A percentile compares a stretch with the other conserved stretches of the same genome.
These are phyloP conservation scores for Automeris io DNA, from an alignment of 2,888 invertebrate species.

Conservation along the genomic window DNA sequence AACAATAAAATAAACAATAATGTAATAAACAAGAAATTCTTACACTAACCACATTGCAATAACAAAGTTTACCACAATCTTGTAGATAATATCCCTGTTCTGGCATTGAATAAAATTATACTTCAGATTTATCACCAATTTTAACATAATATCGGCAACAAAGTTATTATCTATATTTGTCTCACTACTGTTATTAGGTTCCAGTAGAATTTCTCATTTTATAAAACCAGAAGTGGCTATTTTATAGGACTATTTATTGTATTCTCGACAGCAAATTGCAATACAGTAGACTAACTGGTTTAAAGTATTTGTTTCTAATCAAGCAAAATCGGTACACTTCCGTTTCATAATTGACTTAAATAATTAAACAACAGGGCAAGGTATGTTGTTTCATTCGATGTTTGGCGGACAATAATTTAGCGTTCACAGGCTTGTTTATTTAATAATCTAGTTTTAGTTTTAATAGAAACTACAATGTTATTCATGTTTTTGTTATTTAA, in stretches of 20 bases:
- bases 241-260: conserved; percentile 29
- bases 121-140: background rate
- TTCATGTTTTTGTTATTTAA: too few species aligned
- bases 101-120: background rate
- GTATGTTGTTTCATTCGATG: conserved; percentile 24
- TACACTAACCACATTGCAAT: too few species aligned
- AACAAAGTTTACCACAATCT: too few species aligned
- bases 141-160: conserved; percentile 4
- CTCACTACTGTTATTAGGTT: conserved; percentile 15
- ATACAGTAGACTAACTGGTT: conserved; percentile 33
- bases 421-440: conserved; percentile 17
- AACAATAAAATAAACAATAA: too few species aligned
- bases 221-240: conserved; percentile 14
- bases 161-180: conserved; percentile 6
- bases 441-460: conserved; percentile 14
- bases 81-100: background rate
- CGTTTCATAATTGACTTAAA: conserved; percentile 22
- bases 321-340: conserved; percentile 25
- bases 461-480: background rate
- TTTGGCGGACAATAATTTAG: conserved; percentile 24
- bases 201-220: conserved; percentile 13
- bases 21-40: too few species aligned
- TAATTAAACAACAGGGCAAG: conserved; percentile 22
- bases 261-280: conserved; percentile 25
- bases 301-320: conserved; percentile 20